Evolutionary conservation across 2,888 invertebrate genomes (phyloP), one percentile per base, ranked within the genome.

Genomic region (Drosophila kokeensis): DNA sequence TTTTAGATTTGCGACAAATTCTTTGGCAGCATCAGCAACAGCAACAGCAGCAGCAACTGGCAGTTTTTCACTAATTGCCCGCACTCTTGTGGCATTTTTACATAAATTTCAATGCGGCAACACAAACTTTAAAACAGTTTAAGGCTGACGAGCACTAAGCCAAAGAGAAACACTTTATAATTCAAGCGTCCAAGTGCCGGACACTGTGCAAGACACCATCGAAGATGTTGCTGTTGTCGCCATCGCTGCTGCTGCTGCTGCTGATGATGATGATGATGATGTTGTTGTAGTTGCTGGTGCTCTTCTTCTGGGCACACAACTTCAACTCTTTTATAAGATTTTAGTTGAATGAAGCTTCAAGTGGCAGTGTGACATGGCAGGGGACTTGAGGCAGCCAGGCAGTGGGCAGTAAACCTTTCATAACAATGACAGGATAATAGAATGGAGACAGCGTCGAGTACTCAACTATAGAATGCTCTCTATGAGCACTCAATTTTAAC

Each of bases 1-100:
- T 86, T 86, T 90, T 86, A 88, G 78, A 90, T 90, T 87, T 90
- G 79, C 90, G 87, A 87, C 90, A 87, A 86, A 86, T 89, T 88
- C 79, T 73, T 48, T 69, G 69, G 71, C 72, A 59, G 57, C 70
- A 67, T 7, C 55, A 54, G 36, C 57, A 62, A 18, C 55, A 54
- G 36, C 57, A 62, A 18, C 67, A 54, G 57, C 68, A 63, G 4
- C 66, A 74, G 11, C 67, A 66, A 57, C 57, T 57, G 57, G 30
- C 57, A 57, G 57, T 15, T 15, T 57, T 72, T 69, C 87, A 81
- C 85, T 86, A 86, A 86, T 86, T 86, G 90, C 81, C 89, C 76
- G 74, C 86, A 83, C 68, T 83, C 71, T 72, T 80, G 89, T 63
- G 78, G 78, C 89, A 85, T 77, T 73, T 84, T 82, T 83, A 79